phyloP scores from a whole-genome alignment of 1,140 invertebrate genomes.

The Cylas formicarius region DNA sequence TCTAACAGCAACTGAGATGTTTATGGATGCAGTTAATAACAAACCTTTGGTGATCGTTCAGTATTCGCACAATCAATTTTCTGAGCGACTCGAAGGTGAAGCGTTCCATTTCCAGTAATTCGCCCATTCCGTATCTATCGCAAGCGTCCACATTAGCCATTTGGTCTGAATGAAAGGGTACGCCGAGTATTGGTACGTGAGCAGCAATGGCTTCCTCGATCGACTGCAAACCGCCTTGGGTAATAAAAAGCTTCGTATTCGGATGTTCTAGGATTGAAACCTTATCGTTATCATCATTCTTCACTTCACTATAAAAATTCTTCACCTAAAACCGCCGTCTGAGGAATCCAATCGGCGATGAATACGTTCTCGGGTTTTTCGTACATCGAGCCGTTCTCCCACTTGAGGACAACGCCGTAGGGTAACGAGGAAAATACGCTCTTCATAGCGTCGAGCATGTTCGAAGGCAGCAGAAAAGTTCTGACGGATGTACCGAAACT shows the following conservation, averaged over 20 bases:
- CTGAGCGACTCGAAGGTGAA: too few relatives aligned
- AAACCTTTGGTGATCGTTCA: too few relatives aligned
- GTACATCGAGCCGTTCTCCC: constrained; percentile 51
- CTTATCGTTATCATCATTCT: too few relatives aligned
- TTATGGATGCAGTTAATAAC: too few relatives aligned
- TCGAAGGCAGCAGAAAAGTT: constrained; percentile 50
- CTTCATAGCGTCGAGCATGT: constrained; percentile 51
- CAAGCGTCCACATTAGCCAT: too few relatives aligned
- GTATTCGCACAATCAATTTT: too few relatives aligned
- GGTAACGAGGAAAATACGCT: constrained; percentile 51
- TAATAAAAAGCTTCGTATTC: constrained; percentile 40
- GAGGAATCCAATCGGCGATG: constrained; percentile 60
- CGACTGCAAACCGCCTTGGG: constrained; percentile 45
- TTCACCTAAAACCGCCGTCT: too few relatives aligned
- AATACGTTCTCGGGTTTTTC: constrained; percentile 56
- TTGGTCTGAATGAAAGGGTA: too few relatives aligned
- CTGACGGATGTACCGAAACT: constrained; percentile 62
- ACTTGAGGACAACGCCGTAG: constrained; percentile 64
- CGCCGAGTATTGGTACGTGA: constrained; percentile 41
- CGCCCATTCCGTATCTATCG: too few relatives aligned
- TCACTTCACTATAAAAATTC: too few relatives aligned
- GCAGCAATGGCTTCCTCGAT: constrained; percentile 42
- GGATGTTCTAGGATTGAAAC: constrained; percentile 12
- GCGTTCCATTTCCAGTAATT: too few relatives aligned
- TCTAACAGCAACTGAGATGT: too few relatives aligned